phyloP scores from a whole-genome alignment of 2,888 invertebrate genomes.

The Acleris sparsana region DNA sequence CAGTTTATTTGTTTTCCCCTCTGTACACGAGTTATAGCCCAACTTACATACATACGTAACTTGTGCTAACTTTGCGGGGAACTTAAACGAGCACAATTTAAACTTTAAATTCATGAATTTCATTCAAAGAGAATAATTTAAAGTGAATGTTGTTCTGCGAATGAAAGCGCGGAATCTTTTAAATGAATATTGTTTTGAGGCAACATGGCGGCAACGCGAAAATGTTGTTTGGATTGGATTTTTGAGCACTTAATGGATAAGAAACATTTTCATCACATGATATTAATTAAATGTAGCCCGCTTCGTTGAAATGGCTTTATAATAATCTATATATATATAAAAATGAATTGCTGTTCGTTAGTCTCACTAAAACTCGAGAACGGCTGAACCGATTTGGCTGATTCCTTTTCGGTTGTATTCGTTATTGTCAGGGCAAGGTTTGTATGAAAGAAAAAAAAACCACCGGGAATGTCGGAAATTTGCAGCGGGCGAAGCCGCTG shows the following conservation, averaged over 20 bases:
- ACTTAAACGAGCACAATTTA: conserved; percentile 54
- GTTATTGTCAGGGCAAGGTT: no score
- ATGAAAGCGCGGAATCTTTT: conserved; percentile 17
- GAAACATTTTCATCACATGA: no score
- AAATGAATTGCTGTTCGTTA: no score
- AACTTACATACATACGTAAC: conserved; percentile 45
- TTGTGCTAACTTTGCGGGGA: conserved; percentile 45
- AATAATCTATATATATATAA: no score
- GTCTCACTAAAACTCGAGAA: no score
- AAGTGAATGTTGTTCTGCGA: conserved; percentile 32
- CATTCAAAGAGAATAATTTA: conserved; percentile 42
- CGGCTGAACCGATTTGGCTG: no score
- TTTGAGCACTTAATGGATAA: neutral
- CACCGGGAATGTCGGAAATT: no score
- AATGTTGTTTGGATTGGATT: conserved; percentile 2
- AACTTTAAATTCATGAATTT: conserved; percentile 52
- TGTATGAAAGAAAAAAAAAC: no score
- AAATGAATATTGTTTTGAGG: neutral
- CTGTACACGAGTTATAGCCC: conserved; percentile 38
- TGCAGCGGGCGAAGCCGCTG: no score
- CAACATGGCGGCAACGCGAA: neutral
- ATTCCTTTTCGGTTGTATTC: no score
- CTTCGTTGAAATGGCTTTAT: no score
- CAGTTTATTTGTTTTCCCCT: conserved; percentile 42
- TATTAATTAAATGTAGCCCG: no score